phyloP scores from a whole-genome alignment of 2,888 invertebrate species.

The Ochropacha duplaris region DNA sequence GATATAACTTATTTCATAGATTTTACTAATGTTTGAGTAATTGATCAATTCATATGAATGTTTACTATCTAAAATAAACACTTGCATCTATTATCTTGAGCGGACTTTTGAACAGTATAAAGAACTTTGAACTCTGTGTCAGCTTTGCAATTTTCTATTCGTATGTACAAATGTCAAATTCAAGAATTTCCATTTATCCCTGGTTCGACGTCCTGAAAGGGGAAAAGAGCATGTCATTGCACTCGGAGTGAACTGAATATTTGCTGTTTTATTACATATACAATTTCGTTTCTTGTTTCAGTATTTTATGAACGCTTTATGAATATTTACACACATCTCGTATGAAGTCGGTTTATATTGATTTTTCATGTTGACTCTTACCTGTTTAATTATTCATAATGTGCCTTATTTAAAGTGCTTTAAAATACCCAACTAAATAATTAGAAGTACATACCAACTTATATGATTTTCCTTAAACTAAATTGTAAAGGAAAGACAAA shows the following conservation, averaged over 20 bases:
- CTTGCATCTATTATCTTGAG: not conserved
- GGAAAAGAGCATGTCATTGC: constrained; percentile 24
- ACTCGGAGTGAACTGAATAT: constrained; percentile 27
- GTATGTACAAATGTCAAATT: constrained; percentile 24
- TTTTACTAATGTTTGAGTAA: too few relatives aligned
- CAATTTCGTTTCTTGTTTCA: constrained; percentile 2
- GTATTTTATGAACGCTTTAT: not conserved
- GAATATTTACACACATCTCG: not conserved
- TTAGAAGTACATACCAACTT: too few relatives aligned
- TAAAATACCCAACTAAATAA: too few relatives aligned
- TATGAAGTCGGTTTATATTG: not conserved
- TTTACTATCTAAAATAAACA: not conserved
- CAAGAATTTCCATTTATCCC: constrained; percentile 31
- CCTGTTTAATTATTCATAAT: not conserved
- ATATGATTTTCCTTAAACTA: too few relatives aligned
- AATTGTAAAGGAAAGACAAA: too few relatives aligned
- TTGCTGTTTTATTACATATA: constrained; percentile 24
- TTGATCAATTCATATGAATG: too few relatives aligned
- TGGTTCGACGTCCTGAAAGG: constrained; percentile 37
- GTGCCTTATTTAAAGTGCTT: not conserved
- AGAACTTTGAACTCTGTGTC: constrained; percentile 4
- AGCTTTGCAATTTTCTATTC: constrained; percentile 4
- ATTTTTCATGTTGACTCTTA: not conserved
- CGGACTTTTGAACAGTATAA: not conserved
- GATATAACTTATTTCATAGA: too few relatives aligned